phyloP scores from a whole-genome alignment of 2,113 vertebrate genomes.

The Craseonycteris thonglongyai region DNA sequence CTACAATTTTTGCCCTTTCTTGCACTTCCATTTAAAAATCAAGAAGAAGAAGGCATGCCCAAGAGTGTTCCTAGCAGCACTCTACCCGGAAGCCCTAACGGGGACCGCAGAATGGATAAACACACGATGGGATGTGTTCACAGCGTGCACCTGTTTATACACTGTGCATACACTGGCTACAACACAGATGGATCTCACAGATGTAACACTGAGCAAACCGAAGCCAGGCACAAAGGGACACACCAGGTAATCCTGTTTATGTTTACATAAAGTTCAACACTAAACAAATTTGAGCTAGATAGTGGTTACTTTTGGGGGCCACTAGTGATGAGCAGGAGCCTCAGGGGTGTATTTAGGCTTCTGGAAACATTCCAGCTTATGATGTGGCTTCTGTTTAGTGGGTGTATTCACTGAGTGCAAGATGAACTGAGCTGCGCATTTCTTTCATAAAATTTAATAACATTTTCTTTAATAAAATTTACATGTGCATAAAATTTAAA shows the following conservation, averaged over 20 bases:
- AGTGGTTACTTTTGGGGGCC: background rate
- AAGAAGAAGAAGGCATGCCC: background rate
- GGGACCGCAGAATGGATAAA: rapidly evolving
- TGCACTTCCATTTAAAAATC: background rate
- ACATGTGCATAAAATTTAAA: background rate
- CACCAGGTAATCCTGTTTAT: background rate
- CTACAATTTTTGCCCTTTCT: background rate
- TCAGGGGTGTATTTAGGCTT: background rate
- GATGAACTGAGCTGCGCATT: background rate
- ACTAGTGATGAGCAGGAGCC: background rate
- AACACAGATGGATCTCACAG: rapidly evolving
- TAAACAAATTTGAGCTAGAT: background rate
- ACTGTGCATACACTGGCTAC: rapidly evolving
- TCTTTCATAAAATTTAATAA: background rate
- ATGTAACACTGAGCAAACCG: rapidly evolving
- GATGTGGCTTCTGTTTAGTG: background rate
- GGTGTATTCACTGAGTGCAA: too few species aligned
- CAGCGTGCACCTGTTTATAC: rapidly evolving
- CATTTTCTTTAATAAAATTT: background rate
- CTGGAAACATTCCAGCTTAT: background rate
- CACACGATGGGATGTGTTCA: background rate
- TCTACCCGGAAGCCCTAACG: rapidly evolving
- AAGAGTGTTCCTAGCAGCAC: background rate
- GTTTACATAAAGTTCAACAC: background rate
- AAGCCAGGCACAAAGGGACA: background rate